These are phyloP conservation scores for Dasysyrphus albostriatus DNA, from an alignment of 2,888 invertebrate genomes.

Conservation along the genomic window DNA sequence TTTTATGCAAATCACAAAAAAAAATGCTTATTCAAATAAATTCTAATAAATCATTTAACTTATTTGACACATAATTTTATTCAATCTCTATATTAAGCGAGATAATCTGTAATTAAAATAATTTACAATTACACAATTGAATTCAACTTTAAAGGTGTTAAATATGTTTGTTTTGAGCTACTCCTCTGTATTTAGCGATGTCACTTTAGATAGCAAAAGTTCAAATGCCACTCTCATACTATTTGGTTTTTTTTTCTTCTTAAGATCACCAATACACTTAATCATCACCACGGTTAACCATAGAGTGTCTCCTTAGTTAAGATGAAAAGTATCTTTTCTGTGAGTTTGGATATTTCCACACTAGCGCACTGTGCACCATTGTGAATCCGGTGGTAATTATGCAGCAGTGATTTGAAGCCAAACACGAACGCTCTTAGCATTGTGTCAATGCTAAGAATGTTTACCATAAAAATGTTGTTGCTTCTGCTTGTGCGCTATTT, in stretches of 20 bases:
- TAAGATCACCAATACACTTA: slow-evolving; percentile 38
- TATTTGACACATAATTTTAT: slow-evolving; percentile 42
- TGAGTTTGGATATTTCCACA: slow-evolving; percentile 25
- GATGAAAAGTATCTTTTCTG: slow-evolving; percentile 1
- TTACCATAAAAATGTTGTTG: slow-evolving; percentile 59
- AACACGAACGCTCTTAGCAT: slow-evolving; percentile 63
- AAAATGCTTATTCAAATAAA: slow-evolving; percentile 40
- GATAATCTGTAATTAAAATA: slow-evolving; percentile 65
- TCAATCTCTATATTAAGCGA: slow-evolving; percentile 29
- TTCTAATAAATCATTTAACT: slow-evolving; percentile 23
- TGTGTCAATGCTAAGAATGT: slow-evolving; percentile 66
- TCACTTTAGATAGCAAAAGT: slow-evolving; percentile 55
- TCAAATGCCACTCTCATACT: slow-evolving; percentile 56
- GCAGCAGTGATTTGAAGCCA: slow-evolving; percentile 45
- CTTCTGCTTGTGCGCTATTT: slow-evolving; percentile 29
- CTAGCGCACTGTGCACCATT: slow-evolving; percentile 21
- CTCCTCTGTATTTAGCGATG: slow-evolving; percentile 43
- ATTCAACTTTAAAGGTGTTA: slow-evolving; percentile 43
- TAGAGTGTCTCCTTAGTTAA: slow-evolving; percentile 25
- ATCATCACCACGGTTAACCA: slow-evolving; percentile 30
- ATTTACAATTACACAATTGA: slow-evolving; percentile 48
- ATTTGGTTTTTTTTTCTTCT: slow-evolving; percentile 39
- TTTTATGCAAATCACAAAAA: slow-evolving; percentile 33
- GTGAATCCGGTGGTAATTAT: slow-evolving; percentile 61
- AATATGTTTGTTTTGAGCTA: slow-evolving; percentile 26